These are phyloP conservation scores for Mimumesa dahlbomi DNA, from an alignment of 2,888 invertebrate species.

Conservation along the genomic window DNA sequence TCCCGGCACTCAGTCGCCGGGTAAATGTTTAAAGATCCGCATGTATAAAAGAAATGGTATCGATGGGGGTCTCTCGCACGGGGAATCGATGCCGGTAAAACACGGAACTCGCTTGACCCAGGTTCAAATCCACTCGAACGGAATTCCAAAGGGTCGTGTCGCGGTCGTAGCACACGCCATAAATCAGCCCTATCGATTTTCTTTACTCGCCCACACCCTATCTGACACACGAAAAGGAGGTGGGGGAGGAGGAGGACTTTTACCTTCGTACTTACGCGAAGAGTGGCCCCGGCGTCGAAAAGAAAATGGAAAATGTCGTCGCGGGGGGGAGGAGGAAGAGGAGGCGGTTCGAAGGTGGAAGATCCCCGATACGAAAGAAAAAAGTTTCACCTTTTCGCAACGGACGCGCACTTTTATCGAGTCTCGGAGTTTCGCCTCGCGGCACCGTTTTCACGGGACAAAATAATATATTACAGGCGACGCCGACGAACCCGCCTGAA, in stretches of 20 bases:
- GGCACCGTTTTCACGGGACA: constrained; percentile 2
- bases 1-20: no score
- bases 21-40: not conserved
- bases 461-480: constrained; percentile 7
- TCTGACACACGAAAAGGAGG: no score
- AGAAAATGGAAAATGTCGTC: not conserved
- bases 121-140: constrained; percentile 60
- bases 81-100: constrained; percentile 54
- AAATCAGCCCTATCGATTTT: constrained; percentile 43
- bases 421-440: constrained; percentile 12
- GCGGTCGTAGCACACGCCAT: constrained; percentile 36
- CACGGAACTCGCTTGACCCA: constrained; percentile 63
- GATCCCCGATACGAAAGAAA: not conserved
- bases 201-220: constrained; percentile 37
- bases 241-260: constrained; percentile 16
- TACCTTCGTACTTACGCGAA: constrained; percentile 40
- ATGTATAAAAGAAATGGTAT: constrained; percentile 9
- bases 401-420: constrained; percentile 32
- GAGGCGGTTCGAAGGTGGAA: not conserved
- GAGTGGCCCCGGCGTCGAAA: constrained; percentile 5
- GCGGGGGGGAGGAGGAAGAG: not conserved
- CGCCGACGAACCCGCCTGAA: no score
- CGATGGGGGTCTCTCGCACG: not conserved
- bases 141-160: constrained; percentile 57
- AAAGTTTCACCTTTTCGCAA: constrained; percentile 2